A percentile compares a stretch with the other conserved stretches of the same genome.
Evolutionary conservation across 2,113 vertebrate genomes (phyloP).

Genomic region (Apteryx mantelli): DNA sequence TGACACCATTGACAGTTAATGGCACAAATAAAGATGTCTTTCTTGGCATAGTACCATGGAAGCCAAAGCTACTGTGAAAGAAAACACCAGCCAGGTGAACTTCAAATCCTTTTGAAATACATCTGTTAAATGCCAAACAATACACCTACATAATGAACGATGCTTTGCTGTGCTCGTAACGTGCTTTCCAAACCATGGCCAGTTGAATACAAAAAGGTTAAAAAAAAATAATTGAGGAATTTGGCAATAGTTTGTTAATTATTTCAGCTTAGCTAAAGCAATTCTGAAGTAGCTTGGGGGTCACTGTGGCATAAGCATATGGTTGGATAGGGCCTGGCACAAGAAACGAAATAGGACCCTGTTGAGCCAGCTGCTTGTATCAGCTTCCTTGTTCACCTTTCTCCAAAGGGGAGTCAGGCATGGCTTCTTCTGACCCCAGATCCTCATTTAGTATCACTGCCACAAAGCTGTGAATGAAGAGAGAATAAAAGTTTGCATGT

Average conservation of each 20-base stretch:
- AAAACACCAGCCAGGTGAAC: conserved; percentile 54
- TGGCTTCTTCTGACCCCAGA: neutral
- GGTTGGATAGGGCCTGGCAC: neutral
- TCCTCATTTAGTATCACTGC: neutral
- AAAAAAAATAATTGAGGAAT: neutral
- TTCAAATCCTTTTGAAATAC: conserved; percentile 17
- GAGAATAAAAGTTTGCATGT: neutral
- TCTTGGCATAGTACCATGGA: conserved; percentile 50
- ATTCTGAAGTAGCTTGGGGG: neutral
- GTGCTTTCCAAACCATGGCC: neutral
- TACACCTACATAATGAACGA: neutral
- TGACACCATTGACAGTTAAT: conserved; percentile 37
- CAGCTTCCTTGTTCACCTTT: neutral
- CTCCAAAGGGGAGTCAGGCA: accelerated
- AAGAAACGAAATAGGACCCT: neutral
- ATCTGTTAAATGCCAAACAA: neutral
- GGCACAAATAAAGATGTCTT: conserved; percentile 60
- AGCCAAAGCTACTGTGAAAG: conserved; percentile 54
- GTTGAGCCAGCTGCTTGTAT: neutral
- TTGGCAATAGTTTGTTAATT: neutral
- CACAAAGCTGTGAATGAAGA: neutral
- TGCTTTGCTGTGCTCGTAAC: accelerated
- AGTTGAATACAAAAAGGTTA: neutral
- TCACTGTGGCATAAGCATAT: neutral
- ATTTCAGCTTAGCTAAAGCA: neutral